phyloP scores from a whole-genome alignment of 2,888 invertebrate species.

The Lycia hirtaria region DNA sequence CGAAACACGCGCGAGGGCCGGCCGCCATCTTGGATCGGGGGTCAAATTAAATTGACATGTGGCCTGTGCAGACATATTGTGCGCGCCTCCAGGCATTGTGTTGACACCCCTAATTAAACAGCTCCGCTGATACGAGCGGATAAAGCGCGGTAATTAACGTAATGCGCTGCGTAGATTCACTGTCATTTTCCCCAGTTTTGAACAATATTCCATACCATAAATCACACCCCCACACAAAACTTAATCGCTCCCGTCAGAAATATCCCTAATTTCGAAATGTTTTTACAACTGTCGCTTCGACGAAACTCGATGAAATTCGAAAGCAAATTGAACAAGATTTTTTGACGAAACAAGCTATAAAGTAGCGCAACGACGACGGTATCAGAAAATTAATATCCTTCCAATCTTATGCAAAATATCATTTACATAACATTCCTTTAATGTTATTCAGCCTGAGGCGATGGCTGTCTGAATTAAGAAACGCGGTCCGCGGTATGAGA shows the following conservation, averaged over 20 bases:
- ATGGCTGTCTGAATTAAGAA: constrained; percentile 65
- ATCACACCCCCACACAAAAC: constrained; percentile 48
- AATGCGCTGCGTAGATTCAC: constrained; percentile 67
- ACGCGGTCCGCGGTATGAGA: constrained; percentile 58
- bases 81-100: constrained; percentile 72
- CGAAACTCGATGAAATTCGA: constrained; percentile 19
- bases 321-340: constrained; percentile 23
- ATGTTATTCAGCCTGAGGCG: constrained; percentile 63
- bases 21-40: constrained; percentile 80
- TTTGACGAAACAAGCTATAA: constrained; percentile 34
- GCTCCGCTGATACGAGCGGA: constrained; percentile 71
- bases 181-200: constrained; percentile 55
- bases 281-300: constrained; percentile 34
- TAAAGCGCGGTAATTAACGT: constrained; percentile 76
- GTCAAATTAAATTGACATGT: constrained; percentile 84
- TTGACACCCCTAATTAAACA: constrained; percentile 83
- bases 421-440: constrained; percentile 64
- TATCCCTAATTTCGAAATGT: constrained; percentile 26
- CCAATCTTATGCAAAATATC: constrained; percentile 61
- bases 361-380: constrained; percentile 33
- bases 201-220: constrained; percentile 55
- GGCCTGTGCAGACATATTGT: constrained; percentile 80
- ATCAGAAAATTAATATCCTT: constrained; percentile 47
- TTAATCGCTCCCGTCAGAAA: constrained; percentile 47
- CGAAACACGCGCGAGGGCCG: constrained; percentile 59